Conservation (phyloP, 2,888 invertebrate species). For the Rhabditoides inermis region DNA sequence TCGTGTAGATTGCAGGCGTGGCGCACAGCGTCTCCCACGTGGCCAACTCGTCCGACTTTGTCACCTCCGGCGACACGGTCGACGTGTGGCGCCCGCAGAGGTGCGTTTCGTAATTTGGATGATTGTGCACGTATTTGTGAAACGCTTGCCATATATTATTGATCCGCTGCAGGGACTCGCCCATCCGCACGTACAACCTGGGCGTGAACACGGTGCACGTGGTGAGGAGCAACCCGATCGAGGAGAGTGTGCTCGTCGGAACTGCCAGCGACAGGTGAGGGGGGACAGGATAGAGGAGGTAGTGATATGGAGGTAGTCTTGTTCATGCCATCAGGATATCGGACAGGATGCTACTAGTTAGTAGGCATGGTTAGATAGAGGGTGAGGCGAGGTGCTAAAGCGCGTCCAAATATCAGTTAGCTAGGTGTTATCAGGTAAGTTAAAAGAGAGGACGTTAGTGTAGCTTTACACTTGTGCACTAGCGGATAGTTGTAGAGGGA, state of each 20-base stretch:
- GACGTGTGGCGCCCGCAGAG: conserved; percentile 84
- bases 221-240: conserved; percentile 67
- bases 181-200: conserved; percentile 46
- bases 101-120: conserved; percentile 6
- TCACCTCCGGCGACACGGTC: conserved; percentile 86
- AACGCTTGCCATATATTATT: too few species aligned
- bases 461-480: too few species aligned
- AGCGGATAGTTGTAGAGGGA: too few species aligned
- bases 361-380: too few species aligned
- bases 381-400: too few species aligned
- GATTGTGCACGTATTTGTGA: neutral
- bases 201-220: conserved; percentile 78
- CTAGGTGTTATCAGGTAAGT: too few species aligned
- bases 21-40: conserved; percentile 77
- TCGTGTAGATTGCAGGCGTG: conserved; percentile 59
- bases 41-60: conserved; percentile 69
- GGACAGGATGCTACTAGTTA: too few species aligned
- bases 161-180: conserved; percentile 43
- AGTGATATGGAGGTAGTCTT: too few species aligned
- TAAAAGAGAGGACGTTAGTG: too few species aligned
- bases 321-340: too few species aligned
- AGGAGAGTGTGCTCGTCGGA: conserved; percentile 54
- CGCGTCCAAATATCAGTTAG: too few species aligned
- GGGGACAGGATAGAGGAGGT: too few species aligned
- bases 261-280: conserved; percentile 82